Evolutionary conservation across 35 echinoderm and acorn worm species (phyloP).

Genomic region (Anneissia japonica): DNA sequence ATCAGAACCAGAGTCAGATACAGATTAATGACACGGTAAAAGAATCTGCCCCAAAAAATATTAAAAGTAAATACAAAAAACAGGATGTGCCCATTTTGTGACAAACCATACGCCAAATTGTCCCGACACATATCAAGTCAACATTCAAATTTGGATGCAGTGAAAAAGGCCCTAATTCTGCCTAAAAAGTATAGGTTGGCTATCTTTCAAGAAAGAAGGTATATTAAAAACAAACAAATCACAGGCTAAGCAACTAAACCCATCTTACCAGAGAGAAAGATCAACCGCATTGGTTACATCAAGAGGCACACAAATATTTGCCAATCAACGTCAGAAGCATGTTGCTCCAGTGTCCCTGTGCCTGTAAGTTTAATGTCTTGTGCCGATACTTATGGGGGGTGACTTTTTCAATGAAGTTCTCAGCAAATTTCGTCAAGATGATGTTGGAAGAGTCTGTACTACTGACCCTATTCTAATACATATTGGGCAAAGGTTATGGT

Average conservation of each 20-base stretch:
- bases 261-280: constrained; percentile 5
- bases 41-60: not conserved
- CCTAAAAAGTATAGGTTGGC: constrained; percentile 11
- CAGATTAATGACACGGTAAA: not conserved
- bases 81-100: constrained; percentile 30
- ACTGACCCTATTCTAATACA: not conserved
- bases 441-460: not conserved
- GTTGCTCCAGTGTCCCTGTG: not conserved
- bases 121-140: constrained; percentile 14
- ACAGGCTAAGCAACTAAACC: constrained; percentile 10
- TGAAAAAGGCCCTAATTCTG: constrained; percentile 4
- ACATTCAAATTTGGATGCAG: constrained; percentile 25
- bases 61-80: constrained; percentile 3
- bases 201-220: constrained; percentile 28
- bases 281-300: not conserved
- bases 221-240: constrained; percentile 37
- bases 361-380: not conserved
- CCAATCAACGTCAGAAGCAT: not conserved
- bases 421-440: not conserved
- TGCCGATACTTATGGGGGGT: not conserved
- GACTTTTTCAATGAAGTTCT: constrained; percentile 12
- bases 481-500: not conserved
- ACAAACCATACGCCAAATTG: constrained; percentile 10
- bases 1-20: not conserved
- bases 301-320: constrained; percentile 11